These are phyloP conservation scores for Chelonus insularis DNA, from an alignment of 1,140 invertebrate species.

Conservation along the genomic window DNA sequence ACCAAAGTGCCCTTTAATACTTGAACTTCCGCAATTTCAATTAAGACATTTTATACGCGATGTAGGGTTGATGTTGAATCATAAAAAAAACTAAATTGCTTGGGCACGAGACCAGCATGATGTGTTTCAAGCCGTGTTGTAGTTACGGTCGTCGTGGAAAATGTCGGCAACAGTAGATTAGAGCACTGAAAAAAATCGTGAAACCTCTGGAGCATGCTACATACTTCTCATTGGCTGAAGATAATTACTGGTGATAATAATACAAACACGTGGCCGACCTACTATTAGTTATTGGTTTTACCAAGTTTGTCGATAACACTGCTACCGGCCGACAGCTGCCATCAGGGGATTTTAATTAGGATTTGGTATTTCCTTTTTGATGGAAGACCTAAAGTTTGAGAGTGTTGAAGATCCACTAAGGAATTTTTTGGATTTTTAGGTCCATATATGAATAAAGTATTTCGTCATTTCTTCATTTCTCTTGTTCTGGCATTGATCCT, in stretches of 20 bases:
- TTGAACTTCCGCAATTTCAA: constrained; percentile 30
- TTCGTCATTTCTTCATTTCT: too few species aligned
- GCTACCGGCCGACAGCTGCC: constrained; percentile 25
- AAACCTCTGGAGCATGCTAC: constrained; percentile 4
- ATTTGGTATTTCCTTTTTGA: constrained; percentile 20
- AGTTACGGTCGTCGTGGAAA: neutral
- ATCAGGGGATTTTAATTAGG: constrained; percentile 17
- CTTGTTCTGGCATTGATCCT: too few species aligned
- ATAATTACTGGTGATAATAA: constrained; percentile 28
- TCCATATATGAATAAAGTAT: too few species aligned
- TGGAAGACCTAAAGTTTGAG: too few species aligned
- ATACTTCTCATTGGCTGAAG: constrained; percentile 21
- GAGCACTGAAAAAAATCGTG: constrained; percentile 1
- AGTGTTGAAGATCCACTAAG: too few species aligned
- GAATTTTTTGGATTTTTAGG: too few species aligned
- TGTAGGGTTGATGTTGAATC: neutral
- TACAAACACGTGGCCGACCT: constrained; percentile 26
- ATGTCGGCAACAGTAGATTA: neutral
- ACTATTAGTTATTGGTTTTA: constrained; percentile 21
- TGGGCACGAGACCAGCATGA: neutral
- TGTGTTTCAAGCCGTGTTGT: neutral
- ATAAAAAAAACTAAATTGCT: neutral
- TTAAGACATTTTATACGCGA: constrained; percentile 26
- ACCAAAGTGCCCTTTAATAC: constrained; percentile 11
- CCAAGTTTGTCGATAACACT: constrained; percentile 11